Percentiles rank a stretch among this genome's conserved stretches.
Conservation (phyloP, 2,113 vertebrate genomes). For the Eubucco bourcierii region DNA sequence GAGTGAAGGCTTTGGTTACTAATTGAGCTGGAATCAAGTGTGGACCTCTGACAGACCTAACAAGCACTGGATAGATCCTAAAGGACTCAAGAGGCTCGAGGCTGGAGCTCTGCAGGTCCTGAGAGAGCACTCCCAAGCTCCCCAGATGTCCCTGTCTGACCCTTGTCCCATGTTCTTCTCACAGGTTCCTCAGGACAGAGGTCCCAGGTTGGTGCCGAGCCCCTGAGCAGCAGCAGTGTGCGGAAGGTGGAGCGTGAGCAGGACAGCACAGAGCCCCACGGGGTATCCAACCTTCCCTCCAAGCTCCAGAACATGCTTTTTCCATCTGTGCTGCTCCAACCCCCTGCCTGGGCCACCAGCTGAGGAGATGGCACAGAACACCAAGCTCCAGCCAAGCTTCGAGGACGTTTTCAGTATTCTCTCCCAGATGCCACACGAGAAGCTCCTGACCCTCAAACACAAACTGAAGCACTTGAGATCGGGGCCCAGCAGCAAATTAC, state of each 20-base stretch:
- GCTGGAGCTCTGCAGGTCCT: neutral
- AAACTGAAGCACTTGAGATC: slow-evolving; percentile 40
- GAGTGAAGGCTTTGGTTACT: neutral
- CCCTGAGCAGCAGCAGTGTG: neutral
- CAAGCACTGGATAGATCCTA: fast-evolving
- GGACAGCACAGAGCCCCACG: fast-evolving
- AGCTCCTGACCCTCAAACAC: slow-evolving; percentile 72
- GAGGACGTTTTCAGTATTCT: slow-evolving; percentile 72
- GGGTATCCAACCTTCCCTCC: neutral
- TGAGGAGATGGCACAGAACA: slow-evolving; percentile 26
- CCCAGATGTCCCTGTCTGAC: neutral
- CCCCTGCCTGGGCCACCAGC: neutral
- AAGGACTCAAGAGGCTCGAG: neutral
- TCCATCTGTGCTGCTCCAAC: neutral
- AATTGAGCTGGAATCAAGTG: neutral
- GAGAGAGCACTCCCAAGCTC: neutral
- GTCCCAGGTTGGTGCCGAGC: fast-evolving
- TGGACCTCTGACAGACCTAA: neutral
- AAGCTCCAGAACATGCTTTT: neutral
- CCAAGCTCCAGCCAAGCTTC: slow-evolving; percentile 53
- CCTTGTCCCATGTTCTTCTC: neutral
- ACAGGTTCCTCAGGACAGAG: neutral
- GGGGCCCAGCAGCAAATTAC: slow-evolving; percentile 48
- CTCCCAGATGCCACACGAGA: slow-evolving; percentile 6
- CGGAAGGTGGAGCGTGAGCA: fast-evolving